Evolutionary conservation across 1,140 invertebrate species (phyloP), one percentile per base, ranked within the genome.

Genomic region (Zaprionus nigranus): DNA sequence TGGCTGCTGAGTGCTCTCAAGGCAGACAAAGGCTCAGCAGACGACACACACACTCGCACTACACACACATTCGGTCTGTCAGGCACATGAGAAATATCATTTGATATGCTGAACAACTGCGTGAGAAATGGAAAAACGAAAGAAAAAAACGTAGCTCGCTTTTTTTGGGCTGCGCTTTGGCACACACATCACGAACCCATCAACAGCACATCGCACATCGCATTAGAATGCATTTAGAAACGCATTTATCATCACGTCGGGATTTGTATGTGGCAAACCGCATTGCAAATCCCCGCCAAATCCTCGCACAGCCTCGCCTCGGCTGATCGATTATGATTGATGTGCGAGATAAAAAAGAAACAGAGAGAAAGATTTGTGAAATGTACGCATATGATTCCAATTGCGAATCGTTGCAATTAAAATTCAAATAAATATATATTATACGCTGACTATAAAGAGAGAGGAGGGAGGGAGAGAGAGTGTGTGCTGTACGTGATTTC

Each of bases 191-290:
- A 75, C 66, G 65, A 75, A 61, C 58, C 38, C 58, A 76, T 62
- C 54, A 34, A 46, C 43, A 30, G n/a, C 13, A 22, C 15, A 34
- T 46, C 43, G 6, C n/a, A 34, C 54, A 59, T 77, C 66, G 73
- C 85, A 85, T 90, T 85, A 84, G 81, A 90, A 90, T 90, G 85
- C 85, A 90, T 90, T 90, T 85, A 84, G 80, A 90, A 90, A 80
- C 82, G 86, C 86, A 90, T 90, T 90, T 85, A 80, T 82, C 76
- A 71, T 79, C 51, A 53, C 9, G 26, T 20, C 58, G 69, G 81
- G 81, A 90, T 84, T 85, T 83, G 61, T 74, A 56, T 61, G 40
- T 13, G 28, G 26, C 61, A 17, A 36, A 26, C 13, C 54, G 43
- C 61, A 61, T 64, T 43, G 51, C 62, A 61, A 67, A 67, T 58